phyloP scores from a whole-genome alignment of 2,797 vertebrate genomes.

The Mus caroli region DNA sequence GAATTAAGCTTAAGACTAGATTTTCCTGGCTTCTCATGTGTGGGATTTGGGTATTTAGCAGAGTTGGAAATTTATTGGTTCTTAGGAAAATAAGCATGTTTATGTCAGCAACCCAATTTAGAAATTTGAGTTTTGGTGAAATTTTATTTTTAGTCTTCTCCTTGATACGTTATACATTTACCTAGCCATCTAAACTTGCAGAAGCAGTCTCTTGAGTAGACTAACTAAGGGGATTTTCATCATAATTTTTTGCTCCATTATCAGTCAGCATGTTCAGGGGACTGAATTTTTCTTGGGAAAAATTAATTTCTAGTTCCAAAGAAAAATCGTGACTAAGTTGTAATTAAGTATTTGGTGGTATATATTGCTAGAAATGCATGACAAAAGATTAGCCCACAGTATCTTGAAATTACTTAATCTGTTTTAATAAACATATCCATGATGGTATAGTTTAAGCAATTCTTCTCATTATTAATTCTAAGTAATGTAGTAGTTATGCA shows the following conservation, averaged over 20 bases:
- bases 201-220: background rate
- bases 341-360: conserved; percentile 20
- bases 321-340: background rate
- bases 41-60: background rate
- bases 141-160: background rate
- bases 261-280: background rate
- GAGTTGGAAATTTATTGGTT: too few relatives aligned
- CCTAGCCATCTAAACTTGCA: background rate
- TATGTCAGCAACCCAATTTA: background rate
- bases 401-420: conserved; percentile 42
- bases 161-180: background rate
- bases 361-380: background rate
- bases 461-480: conserved; percentile 23
- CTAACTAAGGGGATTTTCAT: background rate
- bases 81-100: background rate
- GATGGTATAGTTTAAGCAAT: background rate
- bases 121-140: background rate
- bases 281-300: background rate
- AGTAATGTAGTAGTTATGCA: background rate
- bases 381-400: background rate
- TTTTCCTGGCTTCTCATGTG: background rate
- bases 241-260: background rate
- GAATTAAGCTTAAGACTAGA: background rate
- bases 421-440: background rate
- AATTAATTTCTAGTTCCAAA: background rate